Conservation (phyloP, 2,113 vertebrate genomes). For the Rana temporaria region DNA sequence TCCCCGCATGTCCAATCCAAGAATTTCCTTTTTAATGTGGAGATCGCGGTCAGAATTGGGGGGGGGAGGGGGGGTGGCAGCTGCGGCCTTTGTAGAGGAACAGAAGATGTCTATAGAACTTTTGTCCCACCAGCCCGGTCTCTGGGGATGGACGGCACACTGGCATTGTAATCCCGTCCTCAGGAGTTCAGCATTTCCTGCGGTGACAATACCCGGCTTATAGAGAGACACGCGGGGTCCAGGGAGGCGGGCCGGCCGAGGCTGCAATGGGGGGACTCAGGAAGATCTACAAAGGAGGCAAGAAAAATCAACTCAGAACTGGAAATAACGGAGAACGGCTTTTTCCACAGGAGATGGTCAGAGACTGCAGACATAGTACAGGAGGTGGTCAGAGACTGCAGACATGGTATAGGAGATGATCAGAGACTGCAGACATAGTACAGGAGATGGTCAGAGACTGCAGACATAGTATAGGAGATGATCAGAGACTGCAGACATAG, state of each 20-base stretch:
- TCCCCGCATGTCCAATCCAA: too few relatives aligned
- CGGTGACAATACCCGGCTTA: neutral
- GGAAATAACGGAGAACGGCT: too few relatives aligned
- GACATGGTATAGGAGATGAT: too few relatives aligned
- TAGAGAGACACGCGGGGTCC: neutral
- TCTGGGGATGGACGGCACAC: neutral
- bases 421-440: too few relatives aligned
- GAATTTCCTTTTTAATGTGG: neutral
- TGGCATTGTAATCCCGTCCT: neutral
- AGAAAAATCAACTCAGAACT: neutral
- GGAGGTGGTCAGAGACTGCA: too few relatives aligned
- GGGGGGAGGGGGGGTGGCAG: neutral
- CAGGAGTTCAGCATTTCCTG: neutral
- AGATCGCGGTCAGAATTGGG: neutral
- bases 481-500: too few relatives aligned
- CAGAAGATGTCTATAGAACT: conserved; percentile 10
- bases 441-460: too few relatives aligned
- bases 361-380: too few relatives aligned
- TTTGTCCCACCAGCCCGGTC: conserved; percentile 17
- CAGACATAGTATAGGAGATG: too few relatives aligned
- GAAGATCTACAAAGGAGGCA: neutral
- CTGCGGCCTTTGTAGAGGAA: conserved; percentile 9
- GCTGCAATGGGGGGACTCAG: too few relatives aligned
- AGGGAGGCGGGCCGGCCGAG: neutral
- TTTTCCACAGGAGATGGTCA: neutral